Evolutionary conservation across 1,140 invertebrate genomes (phyloP), one percentile per base, ranked within the genome.

Genomic region (Brachionus calyciflorus): DNA sequence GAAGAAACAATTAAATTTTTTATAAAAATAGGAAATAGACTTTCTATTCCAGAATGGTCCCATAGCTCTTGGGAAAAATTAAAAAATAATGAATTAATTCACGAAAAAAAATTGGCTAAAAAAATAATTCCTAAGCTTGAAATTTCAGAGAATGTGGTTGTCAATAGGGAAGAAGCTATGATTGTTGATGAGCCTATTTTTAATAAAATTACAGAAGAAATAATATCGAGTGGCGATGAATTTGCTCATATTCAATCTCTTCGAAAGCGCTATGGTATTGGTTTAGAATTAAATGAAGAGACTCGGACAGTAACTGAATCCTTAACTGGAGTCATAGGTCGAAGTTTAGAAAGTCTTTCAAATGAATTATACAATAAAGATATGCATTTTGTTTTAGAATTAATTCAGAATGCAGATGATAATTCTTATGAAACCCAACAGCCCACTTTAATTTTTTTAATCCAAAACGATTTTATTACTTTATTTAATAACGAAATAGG

Each of bases 401-500:
- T 83, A 1, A 78, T 83, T 24, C 83, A 84, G 78, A 86, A 86
- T 80, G 85, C 85, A 33, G 85, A 86, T 55, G 85, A 86, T 79
- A 86, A 86, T 78, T 51, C 69, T 40, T 86, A 86, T 78, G 69
- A 79, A 7, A 78, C 78, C 7, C 51, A 79, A 1, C 37, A 78
- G 30, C 84, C 84, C 1, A 77, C 82, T 3, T 80, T 77, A 4
- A 26, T 81, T 46, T 85, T 85, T 79, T 53, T 81, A 9, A 81
- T 84, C 26, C 79, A 81, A 26, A 40, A 77, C 7, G 77, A 79
- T 40, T 78, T 78, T 55, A 81, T 85, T 2, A 79, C 63, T 46
- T 79, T 85, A 2, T 77, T 79, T 3, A 85, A 85, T 79, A 86
- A 86, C 80, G 85, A 86, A 78, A 49, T 51, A 41, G 85, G 85